phyloP scores from a whole-genome alignment of 2,113 vertebrate species.

The Tetrao urogallus region DNA sequence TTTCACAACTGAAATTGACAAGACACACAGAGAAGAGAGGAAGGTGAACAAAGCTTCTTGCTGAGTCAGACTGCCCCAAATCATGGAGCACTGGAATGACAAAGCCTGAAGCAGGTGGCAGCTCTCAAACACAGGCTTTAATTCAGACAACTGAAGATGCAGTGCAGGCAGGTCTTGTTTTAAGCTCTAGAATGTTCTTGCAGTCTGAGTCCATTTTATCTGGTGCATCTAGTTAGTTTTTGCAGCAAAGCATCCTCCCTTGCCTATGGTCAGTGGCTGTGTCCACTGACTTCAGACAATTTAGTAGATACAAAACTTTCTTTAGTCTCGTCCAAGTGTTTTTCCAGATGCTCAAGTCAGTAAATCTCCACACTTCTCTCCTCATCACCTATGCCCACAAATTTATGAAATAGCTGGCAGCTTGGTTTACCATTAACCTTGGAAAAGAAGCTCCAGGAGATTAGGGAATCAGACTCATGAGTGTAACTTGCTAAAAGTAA shows the following conservation, averaged over 20 bases:
- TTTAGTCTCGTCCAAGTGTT: background rate
- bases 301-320: background rate
- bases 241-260: background rate
- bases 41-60: background rate
- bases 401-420: background rate
- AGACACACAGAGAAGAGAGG: background rate
- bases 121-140: background rate
- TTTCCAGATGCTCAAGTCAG: background rate
- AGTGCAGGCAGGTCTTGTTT: background rate
- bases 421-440: background rate
- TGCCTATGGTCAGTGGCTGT: background rate
- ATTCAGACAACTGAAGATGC: background rate
- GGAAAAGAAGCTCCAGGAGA: background rate
- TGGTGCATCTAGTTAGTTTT: background rate
- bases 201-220: background rate
- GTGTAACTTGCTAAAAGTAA: background rate
- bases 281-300: background rate
- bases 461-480: background rate
- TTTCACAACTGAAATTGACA: background rate
- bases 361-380: background rate
- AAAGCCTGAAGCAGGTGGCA: background rate
- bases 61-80: background rate
- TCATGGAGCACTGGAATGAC: background rate
- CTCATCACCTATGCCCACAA: background rate
- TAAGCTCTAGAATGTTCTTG: background rate